phyloP scores from a whole-genome alignment of 1,140 invertebrate genomes.

The Amphibalanus amphitrite region DNA sequence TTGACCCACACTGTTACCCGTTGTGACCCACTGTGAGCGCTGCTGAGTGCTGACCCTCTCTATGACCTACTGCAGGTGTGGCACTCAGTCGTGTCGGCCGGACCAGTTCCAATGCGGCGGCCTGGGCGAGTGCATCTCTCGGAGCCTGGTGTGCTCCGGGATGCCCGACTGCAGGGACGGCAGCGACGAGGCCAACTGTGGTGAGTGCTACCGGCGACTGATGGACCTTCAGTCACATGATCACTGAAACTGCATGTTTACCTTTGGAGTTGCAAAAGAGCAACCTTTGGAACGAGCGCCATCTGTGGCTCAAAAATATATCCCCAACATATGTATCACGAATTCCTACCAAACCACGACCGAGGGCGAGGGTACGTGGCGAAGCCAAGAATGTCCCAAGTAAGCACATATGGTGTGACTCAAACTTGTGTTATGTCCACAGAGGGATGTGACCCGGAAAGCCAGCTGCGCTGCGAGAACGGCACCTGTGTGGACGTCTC shows the following conservation, averaged over 20 bases:
- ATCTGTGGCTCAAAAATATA: too few species aligned
- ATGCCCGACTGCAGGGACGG: slow-evolving; percentile 57
- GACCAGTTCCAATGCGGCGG: slow-evolving; percentile 70
- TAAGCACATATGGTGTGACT: too few species aligned
- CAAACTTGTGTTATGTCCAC: too few species aligned
- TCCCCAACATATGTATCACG: too few species aligned
- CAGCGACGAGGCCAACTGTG: slow-evolving; percentile 61
- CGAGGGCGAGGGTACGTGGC: too few species aligned
- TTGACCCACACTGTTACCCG: too few species aligned
- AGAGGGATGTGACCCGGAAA: background rate
- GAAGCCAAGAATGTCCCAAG: too few species aligned
- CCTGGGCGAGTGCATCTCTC: slow-evolving; percentile 53
- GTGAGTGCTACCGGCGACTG: slow-evolving; percentile 33
- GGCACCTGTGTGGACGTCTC: slow-evolving; percentile 23
- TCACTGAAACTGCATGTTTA: too few species aligned
- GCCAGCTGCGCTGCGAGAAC: background rate
- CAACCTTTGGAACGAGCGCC: too few species aligned
- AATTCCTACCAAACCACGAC: too few species aligned
- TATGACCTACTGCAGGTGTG: slow-evolving; percentile 11
- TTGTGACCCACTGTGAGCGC: background rate
- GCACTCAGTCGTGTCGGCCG: slow-evolving; percentile 20
- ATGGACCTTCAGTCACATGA: too few species aligned
- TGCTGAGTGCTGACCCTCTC: slow-evolving; percentile 10
- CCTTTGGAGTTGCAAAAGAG: too few species aligned
- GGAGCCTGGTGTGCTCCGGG: slow-evolving; percentile 62